phyloP scores from a whole-genome alignment of 2,888 invertebrate genomes.

The Listrodromus nycthemerus region DNA sequence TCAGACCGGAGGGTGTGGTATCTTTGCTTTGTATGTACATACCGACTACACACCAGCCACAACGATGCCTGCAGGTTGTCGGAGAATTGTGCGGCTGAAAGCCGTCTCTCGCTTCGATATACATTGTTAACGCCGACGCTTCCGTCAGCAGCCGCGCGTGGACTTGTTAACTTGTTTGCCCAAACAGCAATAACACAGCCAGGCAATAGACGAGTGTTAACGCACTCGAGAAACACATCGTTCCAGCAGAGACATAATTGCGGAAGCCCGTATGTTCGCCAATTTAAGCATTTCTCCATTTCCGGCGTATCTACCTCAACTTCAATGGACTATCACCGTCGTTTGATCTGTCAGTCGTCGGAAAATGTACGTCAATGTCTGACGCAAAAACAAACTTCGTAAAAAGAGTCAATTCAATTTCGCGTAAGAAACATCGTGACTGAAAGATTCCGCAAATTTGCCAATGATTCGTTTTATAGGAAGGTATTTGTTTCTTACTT shows the following conservation, averaged over 20 bases:
- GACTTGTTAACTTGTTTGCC: slow-evolving; percentile 65
- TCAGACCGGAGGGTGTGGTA: slow-evolving; percentile 61
- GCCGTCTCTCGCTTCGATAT: slow-evolving; percentile 57
- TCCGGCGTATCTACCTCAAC: background rate
- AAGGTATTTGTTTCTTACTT: slow-evolving; percentile 7
- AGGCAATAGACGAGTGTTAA: slow-evolving; percentile 18
- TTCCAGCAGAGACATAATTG: background rate
- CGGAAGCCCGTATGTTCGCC: background rate
- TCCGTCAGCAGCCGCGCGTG: slow-evolving; percentile 41
- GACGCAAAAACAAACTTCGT: background rate
- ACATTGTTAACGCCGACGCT: slow-evolving; percentile 62
- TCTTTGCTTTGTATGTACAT: slow-evolving; percentile 55
- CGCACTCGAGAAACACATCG: slow-evolving; percentile 3
- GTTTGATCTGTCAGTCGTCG: background rate
- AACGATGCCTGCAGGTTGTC: slow-evolving; percentile 32
- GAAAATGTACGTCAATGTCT: background rate
- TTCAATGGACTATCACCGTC: background rate
- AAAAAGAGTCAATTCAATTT: background rate
- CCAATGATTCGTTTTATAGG: no score
- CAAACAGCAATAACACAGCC: slow-evolving; percentile 55
- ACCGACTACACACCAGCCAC: background rate
- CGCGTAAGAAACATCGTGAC: no score
- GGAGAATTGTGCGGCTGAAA: slow-evolving; percentile 50
- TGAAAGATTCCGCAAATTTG: no score
- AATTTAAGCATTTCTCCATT: background rate